phyloP scores from a whole-genome alignment of 37 sponge, comb jelly and placozoan species.

The Oopsacas minuta region DNA sequence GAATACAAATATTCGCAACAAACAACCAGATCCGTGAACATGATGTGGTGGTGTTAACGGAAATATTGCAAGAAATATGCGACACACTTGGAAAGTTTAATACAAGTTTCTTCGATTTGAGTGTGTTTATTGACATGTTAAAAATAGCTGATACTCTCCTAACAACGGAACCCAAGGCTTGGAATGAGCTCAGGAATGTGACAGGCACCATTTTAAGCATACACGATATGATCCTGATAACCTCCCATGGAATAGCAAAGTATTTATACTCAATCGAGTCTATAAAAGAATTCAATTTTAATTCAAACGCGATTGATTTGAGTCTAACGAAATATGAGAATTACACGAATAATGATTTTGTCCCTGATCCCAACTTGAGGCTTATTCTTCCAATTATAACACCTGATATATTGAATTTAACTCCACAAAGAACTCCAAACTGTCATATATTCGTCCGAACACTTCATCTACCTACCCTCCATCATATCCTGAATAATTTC shows the following conservation, averaged over 20 bases:
- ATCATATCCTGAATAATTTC: not conserved
- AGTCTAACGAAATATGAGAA: not conserved
- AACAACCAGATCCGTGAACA: not conserved
- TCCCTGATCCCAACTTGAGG: not conserved
- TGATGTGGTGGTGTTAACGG: not conserved
- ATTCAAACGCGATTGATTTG: not conserved
- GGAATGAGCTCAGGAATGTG: not conserved
- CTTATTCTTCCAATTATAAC: not conserved
- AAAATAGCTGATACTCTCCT: not conserved
- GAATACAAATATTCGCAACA: not conserved
- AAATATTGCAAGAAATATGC: not conserved
- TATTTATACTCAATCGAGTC: not conserved
- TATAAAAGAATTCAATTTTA: not conserved
- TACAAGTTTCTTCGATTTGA: not conserved
- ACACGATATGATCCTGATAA: not conserved
- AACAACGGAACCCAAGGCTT: not conserved
- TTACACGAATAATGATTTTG: not conserved
- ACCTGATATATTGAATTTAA: not conserved
- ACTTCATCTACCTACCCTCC: not conserved
- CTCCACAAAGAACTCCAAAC: not conserved
- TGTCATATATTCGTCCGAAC: not conserved
- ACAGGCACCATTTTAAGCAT: not conserved
- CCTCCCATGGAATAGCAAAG: not conserved
- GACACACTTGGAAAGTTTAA: not conserved
- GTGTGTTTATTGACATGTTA: not conserved